Evolutionary conservation across 2,888 invertebrate genomes (phyloP), one percentile per base, ranked within the genome.

Genomic region (Brachyptera risi): DNA sequence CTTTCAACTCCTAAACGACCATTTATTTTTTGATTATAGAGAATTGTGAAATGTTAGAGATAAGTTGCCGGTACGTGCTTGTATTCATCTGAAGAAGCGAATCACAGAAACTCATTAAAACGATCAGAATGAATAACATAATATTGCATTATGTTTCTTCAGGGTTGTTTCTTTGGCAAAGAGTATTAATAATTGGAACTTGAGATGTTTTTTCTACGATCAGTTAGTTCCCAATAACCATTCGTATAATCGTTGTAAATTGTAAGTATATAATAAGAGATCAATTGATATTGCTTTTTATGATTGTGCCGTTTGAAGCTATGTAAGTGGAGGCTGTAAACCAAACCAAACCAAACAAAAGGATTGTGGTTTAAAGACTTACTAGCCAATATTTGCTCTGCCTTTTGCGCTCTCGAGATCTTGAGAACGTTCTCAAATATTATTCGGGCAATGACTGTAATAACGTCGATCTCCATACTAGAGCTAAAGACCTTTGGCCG

Each of bases 321-420:
- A 17, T n/a, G 37, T 37, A 54, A 54, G 54, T 54, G 19, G n/a
- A n/a, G n/a, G 35, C 31, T 54, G 54, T 37, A 54, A 54, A 54
- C 54, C 37, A 17, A 44, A 3, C 19, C 37, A 17, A 44, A 3
- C 19, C 21, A 11, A 40, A 51, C 27, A 26, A 51, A 19, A n/a
- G 51, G 21, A 3, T 51, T 51, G 27, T 51, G 26, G 49, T 49
- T 24, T 7, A 19, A n/a, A 42, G 15, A 42, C 17, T 19, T 19
- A 21, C 17, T 19, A 42, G 21, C 42, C 42, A 42, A 42, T 42
- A 42, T 15, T 42, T 42, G 42, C 42, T 42, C n/a, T 42, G 42
- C 42, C 21, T 51, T 24, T 26, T 24, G 17, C 27, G 50, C 9
- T 17, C 7, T 27, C 17, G 50, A 51, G n/a, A n/a, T n/a, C n/a